Evolutionary conservation across 2,113 vertebrate genomes (phyloP), one percentile per base, ranked within the genome.

Genomic region (Chaetops frenatus): DNA sequence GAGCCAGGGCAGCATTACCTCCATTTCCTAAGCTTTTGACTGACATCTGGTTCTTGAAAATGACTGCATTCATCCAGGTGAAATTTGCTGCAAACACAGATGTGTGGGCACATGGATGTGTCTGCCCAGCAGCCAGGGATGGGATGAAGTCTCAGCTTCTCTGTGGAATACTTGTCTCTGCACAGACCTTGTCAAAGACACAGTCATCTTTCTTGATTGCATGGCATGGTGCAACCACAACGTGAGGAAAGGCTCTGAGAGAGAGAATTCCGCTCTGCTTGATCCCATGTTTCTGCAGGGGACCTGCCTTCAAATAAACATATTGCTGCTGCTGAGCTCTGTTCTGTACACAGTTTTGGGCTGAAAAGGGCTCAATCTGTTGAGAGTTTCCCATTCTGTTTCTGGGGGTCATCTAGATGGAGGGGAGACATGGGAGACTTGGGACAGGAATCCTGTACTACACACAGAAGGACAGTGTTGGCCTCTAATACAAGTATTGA

Each of bases 81-180:
- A 50, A 29, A 53, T 22, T 72, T 77, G n/a, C 48, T 83, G 58
- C 57, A 48, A 42, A 82, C 28, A 57, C n/a, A 77, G 58, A 28
- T 3, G 5, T 10, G 28, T 44, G 48, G 36, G 64, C 38, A 62
- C 65, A 27, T 0, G 1, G 64, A 31, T 2, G 0, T 6, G 11
- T 65, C 64, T 44, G 19, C 53, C 36, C 72, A 64, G 70, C 40
- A 78, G 29, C 45, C 54, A 29, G 10, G 40, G 22, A 13, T 24
- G 23, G 23, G 16, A 6, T 12, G 25, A 78, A 72, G 28, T 4
- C 47, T 60, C 69, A 65, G 36, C 14, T 73, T 33, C 51, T 54
- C 51, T 66, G 14, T 33, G 42, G 7, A 38, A 14, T 15, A 33
- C 14, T 36, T 70, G 17, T 71, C 7, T 35, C 22, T 20, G 11